These are phyloP conservation scores for Phymastichus coffea DNA, from an alignment of 1,140 invertebrate genomes.

Conservation along the genomic window DNA sequence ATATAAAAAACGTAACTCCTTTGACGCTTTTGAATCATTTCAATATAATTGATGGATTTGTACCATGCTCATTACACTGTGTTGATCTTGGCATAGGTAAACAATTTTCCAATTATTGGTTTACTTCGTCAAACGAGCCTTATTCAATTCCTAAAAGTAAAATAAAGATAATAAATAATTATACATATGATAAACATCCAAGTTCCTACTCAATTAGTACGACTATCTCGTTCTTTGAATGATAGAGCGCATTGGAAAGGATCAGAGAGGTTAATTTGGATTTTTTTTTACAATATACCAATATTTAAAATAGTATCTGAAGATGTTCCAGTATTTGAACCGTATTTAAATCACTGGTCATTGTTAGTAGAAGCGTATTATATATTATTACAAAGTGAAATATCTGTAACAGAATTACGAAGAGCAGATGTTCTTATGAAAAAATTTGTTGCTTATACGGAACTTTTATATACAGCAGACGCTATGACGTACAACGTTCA, in stretches of 20 bases:
- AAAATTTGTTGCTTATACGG: conserved; percentile 1
- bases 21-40: not conserved
- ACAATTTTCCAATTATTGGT: conserved; percentile 8
- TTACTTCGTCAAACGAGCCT: conserved; percentile 1
- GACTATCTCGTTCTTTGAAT: conserved; percentile 11
- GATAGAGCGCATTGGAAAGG: conserved; percentile 22
- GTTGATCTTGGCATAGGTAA: not conserved
- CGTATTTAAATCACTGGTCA: no score
- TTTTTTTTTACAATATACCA: conserved; percentile 25
- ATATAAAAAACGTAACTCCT: not conserved
- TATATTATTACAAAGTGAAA: not conserved
- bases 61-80: not conserved
- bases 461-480: conserved; percentile 11
- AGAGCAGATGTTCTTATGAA: not conserved
- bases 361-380: conserved; percentile 13
- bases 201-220: conserved; percentile 18
- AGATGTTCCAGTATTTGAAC: not conserved
- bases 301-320: conserved; percentile 1
- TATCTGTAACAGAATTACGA: not conserved
- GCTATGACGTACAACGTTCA: conserved; percentile 28
- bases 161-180: not conserved
- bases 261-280: conserved; percentile 23
- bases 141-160: not conserved
- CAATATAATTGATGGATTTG: conserved; percentile 8
- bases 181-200: conserved; percentile 7